These are phyloP conservation scores for Cottus gobio DNA, from an alignment of 2,113 vertebrate genomes.

Conservation along the genomic window DNA sequence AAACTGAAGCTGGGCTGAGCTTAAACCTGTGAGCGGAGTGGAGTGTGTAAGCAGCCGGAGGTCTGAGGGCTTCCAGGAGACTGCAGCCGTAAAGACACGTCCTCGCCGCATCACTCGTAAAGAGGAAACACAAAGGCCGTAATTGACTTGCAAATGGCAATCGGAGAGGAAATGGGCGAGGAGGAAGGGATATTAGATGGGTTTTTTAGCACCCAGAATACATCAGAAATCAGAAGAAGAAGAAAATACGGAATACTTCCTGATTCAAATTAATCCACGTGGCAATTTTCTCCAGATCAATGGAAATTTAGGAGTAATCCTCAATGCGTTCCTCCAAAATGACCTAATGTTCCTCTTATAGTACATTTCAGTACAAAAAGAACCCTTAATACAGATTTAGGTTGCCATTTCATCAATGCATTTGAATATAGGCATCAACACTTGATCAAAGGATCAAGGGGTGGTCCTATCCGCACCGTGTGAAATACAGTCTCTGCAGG, in stretches of 20 bases:
- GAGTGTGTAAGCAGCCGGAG: conserved; percentile 73
- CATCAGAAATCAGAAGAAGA: conserved; percentile 21
- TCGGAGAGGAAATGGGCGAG: conserved; percentile 48
- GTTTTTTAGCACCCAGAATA: conserved; percentile 38
- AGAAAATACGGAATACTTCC: conserved; percentile 30
- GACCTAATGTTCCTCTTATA: conserved; percentile 52
- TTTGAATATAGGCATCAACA: conserved; percentile 48
- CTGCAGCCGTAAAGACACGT: conserved; percentile 38
- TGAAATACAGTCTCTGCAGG: conserved; percentile 70
- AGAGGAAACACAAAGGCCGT: conserved; percentile 56
- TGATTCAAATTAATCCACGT: conserved; percentile 29
- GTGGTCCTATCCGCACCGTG: conserved; percentile 57
- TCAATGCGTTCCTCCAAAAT: conserved; percentile 42
- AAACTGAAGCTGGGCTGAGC: conserved; percentile 55
- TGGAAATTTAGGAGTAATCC: conserved; percentile 31
- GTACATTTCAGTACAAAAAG: conserved; percentile 59
- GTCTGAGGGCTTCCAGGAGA: conserved; percentile 29
- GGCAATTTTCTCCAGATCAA: conserved; percentile 30
- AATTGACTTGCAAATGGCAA: conserved; percentile 47
- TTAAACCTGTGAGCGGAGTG: conserved; percentile 61
- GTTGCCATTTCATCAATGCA: conserved; percentile 51
- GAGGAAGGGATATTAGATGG: conserved; percentile 14
- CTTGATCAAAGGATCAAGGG: conserved; percentile 38
- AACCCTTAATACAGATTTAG: conserved; percentile 46
- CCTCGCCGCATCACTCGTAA: conserved; percentile 39